A percentile compares a stretch with the other conserved stretches of the same genome.
Conservation (phyloP, 2,888 invertebrate genomes). For the Eurois occulta region DNA sequence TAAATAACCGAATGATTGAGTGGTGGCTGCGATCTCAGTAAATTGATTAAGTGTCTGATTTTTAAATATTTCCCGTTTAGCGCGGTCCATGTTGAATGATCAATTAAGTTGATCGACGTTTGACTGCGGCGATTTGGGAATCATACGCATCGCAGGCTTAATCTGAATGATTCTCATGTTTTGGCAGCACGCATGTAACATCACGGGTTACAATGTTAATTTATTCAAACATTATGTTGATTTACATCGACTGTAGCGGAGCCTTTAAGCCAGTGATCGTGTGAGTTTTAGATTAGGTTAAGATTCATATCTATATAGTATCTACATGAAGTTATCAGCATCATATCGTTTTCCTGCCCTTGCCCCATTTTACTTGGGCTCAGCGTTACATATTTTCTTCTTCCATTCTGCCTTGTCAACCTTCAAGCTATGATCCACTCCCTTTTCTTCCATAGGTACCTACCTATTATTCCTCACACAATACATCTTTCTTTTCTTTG, state of each 20-base stretch:
- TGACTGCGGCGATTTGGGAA: constrained; percentile 74
- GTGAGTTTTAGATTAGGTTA: neutral
- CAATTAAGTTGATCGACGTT: constrained; percentile 87
- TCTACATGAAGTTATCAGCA: neutral
- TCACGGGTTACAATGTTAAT: constrained; percentile 45
- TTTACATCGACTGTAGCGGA: neutral
- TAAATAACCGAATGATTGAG: constrained; percentile 78
- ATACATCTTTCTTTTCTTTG: neutral
- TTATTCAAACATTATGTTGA: constrained; percentile 44
- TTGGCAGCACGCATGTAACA: constrained; percentile 44
- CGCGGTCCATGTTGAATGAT: constrained; percentile 79
- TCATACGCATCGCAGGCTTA: constrained; percentile 72
- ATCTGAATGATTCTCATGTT: constrained; percentile 71
- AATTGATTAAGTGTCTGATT: constrained; percentile 87
- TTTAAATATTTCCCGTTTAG: constrained; percentile 84
- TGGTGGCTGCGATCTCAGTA: constrained; percentile 82
- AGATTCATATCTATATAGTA: neutral
- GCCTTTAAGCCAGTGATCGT: neutral
- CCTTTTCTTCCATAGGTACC: neutral
- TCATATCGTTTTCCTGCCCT: neutral
- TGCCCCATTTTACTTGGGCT: neutral
- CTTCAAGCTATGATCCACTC: neutral
- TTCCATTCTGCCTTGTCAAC: neutral
- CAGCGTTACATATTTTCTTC: no score
- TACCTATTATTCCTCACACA: neutral